Evolutionary conservation across 2,797 vertebrate species (phyloP).

Genomic region (Protosalanx chinensis): DNA sequence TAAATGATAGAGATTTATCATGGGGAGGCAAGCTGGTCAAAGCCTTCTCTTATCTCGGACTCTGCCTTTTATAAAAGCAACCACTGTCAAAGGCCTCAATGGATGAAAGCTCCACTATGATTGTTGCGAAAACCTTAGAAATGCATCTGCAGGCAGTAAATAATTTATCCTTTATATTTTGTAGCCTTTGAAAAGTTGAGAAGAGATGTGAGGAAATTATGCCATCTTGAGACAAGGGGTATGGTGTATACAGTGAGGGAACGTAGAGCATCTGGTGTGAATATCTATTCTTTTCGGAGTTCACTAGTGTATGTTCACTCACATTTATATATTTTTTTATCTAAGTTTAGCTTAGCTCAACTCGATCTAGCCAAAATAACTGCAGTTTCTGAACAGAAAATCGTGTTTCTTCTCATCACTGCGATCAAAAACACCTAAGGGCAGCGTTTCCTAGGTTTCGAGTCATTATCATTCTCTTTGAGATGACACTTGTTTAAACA

Average conservation of each 20-base stretch:
- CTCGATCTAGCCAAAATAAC: too few species aligned
- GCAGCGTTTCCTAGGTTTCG: too few species aligned
- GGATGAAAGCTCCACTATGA: conserved; percentile 72
- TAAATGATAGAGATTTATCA: conserved; percentile 84
- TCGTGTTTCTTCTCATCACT: too few species aligned
- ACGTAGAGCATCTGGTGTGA: too few species aligned
- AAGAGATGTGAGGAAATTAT: conserved; percentile 60
- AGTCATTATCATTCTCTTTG: too few species aligned
- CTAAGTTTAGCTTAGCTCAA: too few species aligned
- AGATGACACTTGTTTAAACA: too few species aligned
- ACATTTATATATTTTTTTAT: too few species aligned
- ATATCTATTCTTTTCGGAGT: too few species aligned
- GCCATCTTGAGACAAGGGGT: conserved; percentile 39
- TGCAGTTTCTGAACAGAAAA: too few species aligned
- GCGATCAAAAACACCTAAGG: too few species aligned
- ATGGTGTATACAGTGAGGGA: conserved; percentile 28
- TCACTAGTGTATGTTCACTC: too few species aligned
- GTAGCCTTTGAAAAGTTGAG: conserved; percentile 73
- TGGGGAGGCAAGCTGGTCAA: conserved; percentile 70
- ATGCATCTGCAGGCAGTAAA: conserved; percentile 70
- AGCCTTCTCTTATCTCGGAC: conserved; percentile 74
- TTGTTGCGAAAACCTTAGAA: conserved; percentile 65
- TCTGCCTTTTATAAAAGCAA: conserved; percentile 71
- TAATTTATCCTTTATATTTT: conserved; percentile 79
- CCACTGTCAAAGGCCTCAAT: conserved; percentile 70